Evolutionary conservation across 2,888 invertebrate genomes (phyloP).

Genomic region (Tinea trinotella): DNA sequence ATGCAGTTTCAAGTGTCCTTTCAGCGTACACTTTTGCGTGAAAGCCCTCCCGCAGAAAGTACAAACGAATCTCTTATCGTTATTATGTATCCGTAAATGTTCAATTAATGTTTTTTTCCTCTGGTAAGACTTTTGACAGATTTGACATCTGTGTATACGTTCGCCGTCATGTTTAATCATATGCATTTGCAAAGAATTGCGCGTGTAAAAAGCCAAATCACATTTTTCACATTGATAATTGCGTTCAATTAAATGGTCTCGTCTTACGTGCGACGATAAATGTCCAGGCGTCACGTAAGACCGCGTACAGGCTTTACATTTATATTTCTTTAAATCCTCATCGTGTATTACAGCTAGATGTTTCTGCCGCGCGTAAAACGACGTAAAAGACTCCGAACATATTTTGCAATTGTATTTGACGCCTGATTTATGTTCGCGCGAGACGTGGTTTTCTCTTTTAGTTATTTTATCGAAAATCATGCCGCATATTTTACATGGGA

Average conservation of each 20-base stretch:
- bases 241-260: slow-evolving; percentile 58
- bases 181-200: slow-evolving; percentile 69
- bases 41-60: slow-evolving; percentile 60
- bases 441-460: slow-evolving; percentile 57
- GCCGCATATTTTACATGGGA: slow-evolving; percentile 51
- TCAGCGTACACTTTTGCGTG: slow-evolving; percentile 61
- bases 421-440: slow-evolving; percentile 58
- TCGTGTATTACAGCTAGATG: slow-evolving; percentile 60
- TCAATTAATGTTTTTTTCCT: slow-evolving; percentile 56
- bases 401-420: slow-evolving; percentile 55
- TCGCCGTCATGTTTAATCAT: slow-evolving; percentile 71
- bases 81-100: slow-evolving; percentile 59
- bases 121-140: slow-evolving; percentile 65
- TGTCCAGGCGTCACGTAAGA: slow-evolving; percentile 65
- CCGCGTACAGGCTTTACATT: slow-evolving; percentile 59
- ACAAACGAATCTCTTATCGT: slow-evolving; percentile 58
- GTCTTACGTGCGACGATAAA: slow-evolving; percentile 52
- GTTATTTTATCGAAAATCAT: slow-evolving; percentile 56
- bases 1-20: slow-evolving; percentile 58
- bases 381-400: slow-evolving; percentile 51
- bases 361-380: slow-evolving; percentile 59
- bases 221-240: slow-evolving; percentile 68
- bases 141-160: slow-evolving; percentile 61
- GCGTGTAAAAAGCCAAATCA: slow-evolving; percentile 65
- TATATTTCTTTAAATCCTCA: slow-evolving; percentile 58